Evolutionary conservation across 1,140 invertebrate species (phyloP).

Genomic region (Caenorhabditis brenneri): DNA sequence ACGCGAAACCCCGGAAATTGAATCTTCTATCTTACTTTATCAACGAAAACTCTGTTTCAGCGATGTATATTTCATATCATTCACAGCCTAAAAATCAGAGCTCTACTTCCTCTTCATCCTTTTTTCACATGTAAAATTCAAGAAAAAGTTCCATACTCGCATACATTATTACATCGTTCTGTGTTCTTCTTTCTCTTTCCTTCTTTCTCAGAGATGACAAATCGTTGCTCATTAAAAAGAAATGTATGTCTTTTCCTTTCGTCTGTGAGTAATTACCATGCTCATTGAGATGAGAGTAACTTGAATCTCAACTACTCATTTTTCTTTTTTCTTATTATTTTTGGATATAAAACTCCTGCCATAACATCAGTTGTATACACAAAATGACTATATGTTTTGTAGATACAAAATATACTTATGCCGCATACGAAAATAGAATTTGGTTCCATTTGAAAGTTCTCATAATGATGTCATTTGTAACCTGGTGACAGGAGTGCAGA

Average conservation of each 20-base stretch:
- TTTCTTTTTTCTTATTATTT: background rate
- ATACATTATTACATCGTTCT: too few relatives aligned
- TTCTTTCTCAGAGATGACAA: background rate
- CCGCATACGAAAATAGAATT: background rate
- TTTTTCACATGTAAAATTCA: background rate
- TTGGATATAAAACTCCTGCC: too few relatives aligned
- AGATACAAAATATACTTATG: too few relatives aligned
- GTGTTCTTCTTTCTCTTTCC: background rate
- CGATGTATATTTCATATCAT: too few relatives aligned
- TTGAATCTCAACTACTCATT: background rate
- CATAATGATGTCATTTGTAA: conserved; percentile 33
- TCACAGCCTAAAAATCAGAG: too few relatives aligned
- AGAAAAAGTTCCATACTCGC: background rate
- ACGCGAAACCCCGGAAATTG: too few relatives aligned
- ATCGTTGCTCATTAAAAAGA: conserved; percentile 25
- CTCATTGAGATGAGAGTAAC: background rate
- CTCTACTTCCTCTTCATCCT: too few relatives aligned
- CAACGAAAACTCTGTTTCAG: too few relatives aligned
- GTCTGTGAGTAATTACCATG: background rate
- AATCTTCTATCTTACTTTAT: too few relatives aligned
- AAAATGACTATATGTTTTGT: too few relatives aligned
- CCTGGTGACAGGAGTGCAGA: background rate
- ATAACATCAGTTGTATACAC: too few relatives aligned
- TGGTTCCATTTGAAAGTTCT: background rate
- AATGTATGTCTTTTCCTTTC: background rate